Evolutionary conservation across 2,113 vertebrate species (phyloP), one percentile per base, ranked within the genome.

Genomic region (Pao palembangensis): DNA sequence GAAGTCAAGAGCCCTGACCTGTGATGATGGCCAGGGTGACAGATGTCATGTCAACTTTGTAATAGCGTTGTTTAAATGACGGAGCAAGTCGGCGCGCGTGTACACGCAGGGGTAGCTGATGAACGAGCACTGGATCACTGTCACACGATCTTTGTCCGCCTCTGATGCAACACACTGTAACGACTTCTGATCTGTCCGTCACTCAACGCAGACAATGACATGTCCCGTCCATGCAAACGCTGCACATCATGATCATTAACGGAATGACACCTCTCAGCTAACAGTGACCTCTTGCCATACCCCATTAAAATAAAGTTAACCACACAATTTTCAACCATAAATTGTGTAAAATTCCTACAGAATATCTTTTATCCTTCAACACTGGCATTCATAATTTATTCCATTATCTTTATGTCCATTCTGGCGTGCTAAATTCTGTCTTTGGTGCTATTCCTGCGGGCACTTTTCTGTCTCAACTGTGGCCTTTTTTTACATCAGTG

Each of bases 1-100:
- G 53, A 69, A 85, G 79, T 85, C 86, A 87, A 81, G 73, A 76
- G 84, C 73, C 85, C 80, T 81, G 85, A 85, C 85, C 78, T 84
- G 71, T 78, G 77, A 85, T 85, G 88, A 88, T 81, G 77, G 77
- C 68, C 46, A 55, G 72, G 77, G 50, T 86, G 86, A 86, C 83
- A 88, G 80, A 88, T 88, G 86, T 84, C 86, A 83, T 78, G 80
- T 86, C 79, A 82, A 71, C 71, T 85, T 85, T 85, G 85, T 77
- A 76, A 84, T 60, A 55, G 79, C 73, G 79, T 75, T 79, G 70
- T 78, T 84, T 80, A 82, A 81, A 84, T 85, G 85, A 83, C 61
- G 49, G 65, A 68, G 49, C 62, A 71, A 81, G 64, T 84, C 79
- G 83, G 59, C 20, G 68, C 63, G 21, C 3, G 21, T 47, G 65